Conservation (phyloP, 2,797 vertebrate species). For the Lerista edwardsae region DNA sequence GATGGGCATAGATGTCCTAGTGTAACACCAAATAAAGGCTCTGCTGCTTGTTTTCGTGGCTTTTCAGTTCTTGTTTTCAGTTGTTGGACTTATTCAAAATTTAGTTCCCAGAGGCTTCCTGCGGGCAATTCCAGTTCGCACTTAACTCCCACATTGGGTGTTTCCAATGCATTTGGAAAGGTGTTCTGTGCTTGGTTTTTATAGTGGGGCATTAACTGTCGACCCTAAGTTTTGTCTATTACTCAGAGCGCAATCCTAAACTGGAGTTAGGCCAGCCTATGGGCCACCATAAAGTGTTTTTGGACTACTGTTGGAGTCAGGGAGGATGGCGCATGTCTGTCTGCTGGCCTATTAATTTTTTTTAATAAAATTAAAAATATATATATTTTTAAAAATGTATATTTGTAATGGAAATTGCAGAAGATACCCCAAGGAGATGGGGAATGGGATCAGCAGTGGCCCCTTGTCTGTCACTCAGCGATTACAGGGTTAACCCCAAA, state of each 20-base stretch:
- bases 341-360: too few species aligned
- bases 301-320: too few species aligned
- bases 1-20: conserved; percentile 51
- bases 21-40: conserved; percentile 87
- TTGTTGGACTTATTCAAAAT: conserved; percentile 41
- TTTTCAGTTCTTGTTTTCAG: conserved; percentile 63
- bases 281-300: too few species aligned
- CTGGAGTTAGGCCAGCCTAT: too few species aligned
- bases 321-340: too few species aligned
- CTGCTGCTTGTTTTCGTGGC: conserved; percentile 83
- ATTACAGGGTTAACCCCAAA: too few species aligned
- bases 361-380: too few species aligned
- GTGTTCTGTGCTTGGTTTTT: conserved; percentile 5
- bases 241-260: neutral
- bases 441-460: too few species aligned
- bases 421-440: too few species aligned
- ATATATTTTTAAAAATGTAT: too few species aligned
- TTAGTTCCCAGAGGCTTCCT: neutral
- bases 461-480: too few species aligned
- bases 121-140: neutral
- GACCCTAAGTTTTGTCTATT: neutral
- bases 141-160: conserved; percentile 13
- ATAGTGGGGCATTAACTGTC: neutral
- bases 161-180: conserved; percentile 30
- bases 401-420: too few species aligned